Percentiles rank a stretch among this genome's conserved stretches.
These are phyloP conservation scores for Spodoptera picta DNA, from an alignment of 2,888 invertebrate genomes.

Conservation along the genomic window DNA sequence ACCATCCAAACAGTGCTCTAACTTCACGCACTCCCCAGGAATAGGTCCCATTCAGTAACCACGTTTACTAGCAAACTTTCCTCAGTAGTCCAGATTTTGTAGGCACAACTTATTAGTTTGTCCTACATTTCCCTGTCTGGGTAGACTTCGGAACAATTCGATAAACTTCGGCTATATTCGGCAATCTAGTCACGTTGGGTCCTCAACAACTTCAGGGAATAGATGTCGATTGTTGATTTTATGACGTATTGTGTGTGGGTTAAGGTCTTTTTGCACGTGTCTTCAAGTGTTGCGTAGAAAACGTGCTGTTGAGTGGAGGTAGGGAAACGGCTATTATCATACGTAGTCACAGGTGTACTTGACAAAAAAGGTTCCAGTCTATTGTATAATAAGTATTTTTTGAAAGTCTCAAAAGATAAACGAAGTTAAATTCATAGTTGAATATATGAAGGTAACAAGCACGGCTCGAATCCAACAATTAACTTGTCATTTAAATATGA, in stretches of 20 bases:
- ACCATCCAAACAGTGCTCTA: no score
- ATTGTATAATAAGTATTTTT: no score
- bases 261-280: neutral
- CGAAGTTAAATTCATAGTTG: no score
- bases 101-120: slow-evolving; percentile 16
- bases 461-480: no score
- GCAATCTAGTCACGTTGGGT: slow-evolving; percentile 39
- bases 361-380: no score
- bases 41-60: slow-evolving; percentile 15
- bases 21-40: neutral
- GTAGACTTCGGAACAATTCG: slow-evolving; percentile 9
- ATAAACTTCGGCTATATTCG: slow-evolving; percentile 11
- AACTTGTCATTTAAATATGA: no score
- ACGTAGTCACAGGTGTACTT: no score
- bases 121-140: slow-evolving; percentile 25
- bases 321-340: no score
- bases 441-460: no score
- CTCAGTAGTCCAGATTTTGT: slow-evolving; percentile 19
- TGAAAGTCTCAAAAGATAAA: no score
- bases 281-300: neutral
- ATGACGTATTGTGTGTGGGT: slow-evolving; percentile 10
- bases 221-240: slow-evolving; percentile 31
- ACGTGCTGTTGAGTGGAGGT: slow-evolving; percentile 2
- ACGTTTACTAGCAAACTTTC: slow-evolving; percentile 23
- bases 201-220: slow-evolving; percentile 38